A percentile compares a stretch with the other conserved stretches of the same genome.
These are phyloP conservation scores for Syngnathus rostellatus DNA, from an alignment of 2,797 vertebrate species.

Conservation along the genomic window DNA sequence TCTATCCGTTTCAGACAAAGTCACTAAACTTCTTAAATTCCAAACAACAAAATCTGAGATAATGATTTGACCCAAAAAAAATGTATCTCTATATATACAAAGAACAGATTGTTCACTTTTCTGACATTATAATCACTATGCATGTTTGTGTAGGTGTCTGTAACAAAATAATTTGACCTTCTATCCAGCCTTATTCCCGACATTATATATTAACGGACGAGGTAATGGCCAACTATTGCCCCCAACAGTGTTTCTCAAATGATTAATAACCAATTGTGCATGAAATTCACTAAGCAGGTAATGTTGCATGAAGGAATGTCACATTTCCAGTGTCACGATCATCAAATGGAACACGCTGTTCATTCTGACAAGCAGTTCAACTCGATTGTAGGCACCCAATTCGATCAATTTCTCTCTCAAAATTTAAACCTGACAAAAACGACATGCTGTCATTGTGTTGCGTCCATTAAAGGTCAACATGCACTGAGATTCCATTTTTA, in stretches of 20 bases:
- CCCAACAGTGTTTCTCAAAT: constrained; percentile 71
- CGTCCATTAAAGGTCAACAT: neutral
- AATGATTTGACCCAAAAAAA: neutral
- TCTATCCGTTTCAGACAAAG: constrained; percentile 17
- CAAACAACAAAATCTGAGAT: neutral
- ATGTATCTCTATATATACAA: neutral
- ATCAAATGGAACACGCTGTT: constrained; percentile 64
- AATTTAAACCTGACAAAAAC: neutral
- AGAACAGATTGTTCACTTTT: constrained; percentile 4
- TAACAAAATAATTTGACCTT: constrained; percentile 57
- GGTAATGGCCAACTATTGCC: constrained; percentile 69
- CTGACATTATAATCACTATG: constrained; percentile 22
- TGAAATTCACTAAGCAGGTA: constrained; percentile 73
- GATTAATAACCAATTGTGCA: constrained; percentile 79
- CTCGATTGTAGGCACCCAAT: constrained; percentile 18
- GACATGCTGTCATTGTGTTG: neutral
- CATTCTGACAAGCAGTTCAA: constrained; percentile 41
- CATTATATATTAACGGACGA: constrained; percentile 61
- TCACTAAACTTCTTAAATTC: neutral
- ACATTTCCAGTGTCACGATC: constrained; percentile 70
- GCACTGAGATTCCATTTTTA: neutral
- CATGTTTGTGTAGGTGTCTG: constrained; percentile 19
- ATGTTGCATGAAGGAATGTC: constrained; percentile 81
- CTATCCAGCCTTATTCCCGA: constrained; percentile 54
- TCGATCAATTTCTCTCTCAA: neutral